These are phyloP conservation scores for Pachypeltis micranthus DNA, from an alignment of 1,140 invertebrate genomes.

Conservation along the genomic window DNA sequence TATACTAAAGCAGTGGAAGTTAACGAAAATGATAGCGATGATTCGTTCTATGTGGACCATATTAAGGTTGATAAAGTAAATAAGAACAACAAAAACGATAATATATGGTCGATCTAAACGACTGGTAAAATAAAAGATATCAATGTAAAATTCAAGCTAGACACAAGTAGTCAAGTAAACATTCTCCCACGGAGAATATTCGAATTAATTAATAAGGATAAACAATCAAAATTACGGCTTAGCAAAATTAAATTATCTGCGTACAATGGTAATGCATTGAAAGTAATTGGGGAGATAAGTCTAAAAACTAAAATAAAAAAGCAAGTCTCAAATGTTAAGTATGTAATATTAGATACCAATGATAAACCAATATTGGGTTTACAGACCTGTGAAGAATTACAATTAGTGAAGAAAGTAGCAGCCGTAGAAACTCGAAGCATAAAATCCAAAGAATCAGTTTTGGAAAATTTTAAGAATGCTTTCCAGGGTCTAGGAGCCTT, in stretches of 20 bases:
- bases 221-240: neutral
- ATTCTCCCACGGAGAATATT: neutral
- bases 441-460: slow-evolving; percentile 6
- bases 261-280: neutral
- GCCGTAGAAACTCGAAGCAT: neutral
- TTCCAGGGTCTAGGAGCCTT: slow-evolving; percentile 4
- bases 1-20: too few relatives aligned
- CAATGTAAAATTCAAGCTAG: too few relatives aligned
- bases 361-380: slow-evolving; percentile 14
- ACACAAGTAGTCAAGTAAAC: too few relatives aligned
- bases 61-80: too few relatives aligned
- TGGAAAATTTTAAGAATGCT: slow-evolving; percentile 5
- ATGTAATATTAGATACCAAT: neutral
- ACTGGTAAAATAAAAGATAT: too few relatives aligned
- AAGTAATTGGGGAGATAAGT: neutral
- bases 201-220: neutral
- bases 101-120: too few relatives aligned
- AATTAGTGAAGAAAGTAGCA: slow-evolving; percentile 12
- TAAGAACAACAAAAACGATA: too few relatives aligned
- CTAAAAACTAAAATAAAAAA: neutral
- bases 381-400: neutral
- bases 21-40: too few relatives aligned
- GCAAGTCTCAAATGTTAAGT: slow-evolving; percentile 4
- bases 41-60: too few relatives aligned
- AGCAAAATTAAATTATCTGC: neutral